Evolutionary conservation across 2,113 vertebrate genomes (phyloP).

Genomic region (Psittacula cyanocephala): DNA sequence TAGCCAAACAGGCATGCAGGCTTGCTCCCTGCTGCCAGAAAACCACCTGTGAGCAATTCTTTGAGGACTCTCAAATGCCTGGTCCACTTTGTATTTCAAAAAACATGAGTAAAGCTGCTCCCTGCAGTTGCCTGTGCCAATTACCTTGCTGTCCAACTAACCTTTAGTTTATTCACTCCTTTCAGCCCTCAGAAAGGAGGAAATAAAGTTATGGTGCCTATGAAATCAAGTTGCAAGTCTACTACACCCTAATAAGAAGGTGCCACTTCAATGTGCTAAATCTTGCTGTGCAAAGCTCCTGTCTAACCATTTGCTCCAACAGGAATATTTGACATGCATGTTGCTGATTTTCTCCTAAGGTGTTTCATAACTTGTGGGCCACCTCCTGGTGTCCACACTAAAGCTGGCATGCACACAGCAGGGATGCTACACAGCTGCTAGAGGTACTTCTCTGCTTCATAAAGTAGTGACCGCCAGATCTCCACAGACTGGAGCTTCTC

Average conservation of each 20-base stretch:
- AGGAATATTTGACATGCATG: neutral
- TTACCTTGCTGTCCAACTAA: neutral
- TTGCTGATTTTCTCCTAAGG: constrained; percentile 32
- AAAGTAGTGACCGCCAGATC: neutral
- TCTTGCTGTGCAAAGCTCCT: neutral
- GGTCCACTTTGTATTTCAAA: neutral
- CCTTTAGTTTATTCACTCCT: neutral
- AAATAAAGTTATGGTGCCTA: neutral
- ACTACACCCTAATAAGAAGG: neutral
- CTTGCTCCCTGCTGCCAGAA: neutral
- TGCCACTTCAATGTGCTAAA: neutral
- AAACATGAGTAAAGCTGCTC: neutral
- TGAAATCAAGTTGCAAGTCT: neutral
- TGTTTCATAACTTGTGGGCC: constrained; percentile 34
- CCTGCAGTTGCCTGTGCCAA: neutral
- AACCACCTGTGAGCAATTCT: neutral
- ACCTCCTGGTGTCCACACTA: neutral
- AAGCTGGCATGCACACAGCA: neutral
- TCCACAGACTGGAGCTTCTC: neutral
- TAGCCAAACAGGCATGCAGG: neutral
- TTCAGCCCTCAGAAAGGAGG: neutral
- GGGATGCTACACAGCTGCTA: neutral
- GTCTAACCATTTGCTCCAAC: neutral
- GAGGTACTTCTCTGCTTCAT: neutral
- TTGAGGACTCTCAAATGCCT: neutral